phyloP scores from a whole-genome alignment of 2,113 vertebrate genomes.

The Pleuronectes platessa region DNA sequence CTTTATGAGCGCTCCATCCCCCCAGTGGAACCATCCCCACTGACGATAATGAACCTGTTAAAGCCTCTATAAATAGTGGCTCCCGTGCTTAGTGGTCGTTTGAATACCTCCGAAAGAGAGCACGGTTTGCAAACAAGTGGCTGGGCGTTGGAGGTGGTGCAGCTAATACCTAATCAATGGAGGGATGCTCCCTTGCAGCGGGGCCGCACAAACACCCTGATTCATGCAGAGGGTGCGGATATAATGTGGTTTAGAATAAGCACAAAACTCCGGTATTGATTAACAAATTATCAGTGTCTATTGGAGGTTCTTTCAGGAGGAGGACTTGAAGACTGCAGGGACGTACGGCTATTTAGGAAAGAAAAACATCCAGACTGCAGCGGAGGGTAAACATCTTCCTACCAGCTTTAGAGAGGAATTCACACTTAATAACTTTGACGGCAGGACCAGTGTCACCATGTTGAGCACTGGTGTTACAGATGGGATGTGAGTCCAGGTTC shows the following conservation, averaged over 20 bases:
- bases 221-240: slow-evolving; percentile 51
- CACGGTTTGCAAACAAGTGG: slow-evolving; percentile 72
- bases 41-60: slow-evolving; percentile 81
- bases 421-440: slow-evolving; percentile 11
- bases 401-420: slow-evolving; percentile 12
- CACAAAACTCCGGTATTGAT: slow-evolving; percentile 64
- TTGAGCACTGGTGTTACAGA: slow-evolving; percentile 31
- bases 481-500: slow-evolving; percentile 32
- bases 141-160: slow-evolving; percentile 56
- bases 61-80: slow-evolving; percentile 81
- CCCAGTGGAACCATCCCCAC: slow-evolving; percentile 59
- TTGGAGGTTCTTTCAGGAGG: slow-evolving; percentile 40
- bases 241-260: slow-evolving; percentile 64
- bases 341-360: background rate
- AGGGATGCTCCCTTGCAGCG: slow-evolving; percentile 55
- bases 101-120: slow-evolving; percentile 67
- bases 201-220: slow-evolving; percentile 27
- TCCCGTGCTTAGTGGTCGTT: slow-evolving; percentile 66
- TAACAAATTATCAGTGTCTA: slow-evolving; percentile 58
- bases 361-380: slow-evolving; percentile 12
- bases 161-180: slow-evolving; percentile 78
- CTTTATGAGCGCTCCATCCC: slow-evolving; percentile 70
- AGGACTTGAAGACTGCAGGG: slow-evolving; percentile 39
- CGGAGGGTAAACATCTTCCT: slow-evolving; percentile 25
- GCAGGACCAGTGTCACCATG: slow-evolving; percentile 33